A percentile compares a stretch with the other conserved stretches of the same genome.
Conservation (phyloP, 2,797 vertebrate species). For the Mustela erminea region DNA sequence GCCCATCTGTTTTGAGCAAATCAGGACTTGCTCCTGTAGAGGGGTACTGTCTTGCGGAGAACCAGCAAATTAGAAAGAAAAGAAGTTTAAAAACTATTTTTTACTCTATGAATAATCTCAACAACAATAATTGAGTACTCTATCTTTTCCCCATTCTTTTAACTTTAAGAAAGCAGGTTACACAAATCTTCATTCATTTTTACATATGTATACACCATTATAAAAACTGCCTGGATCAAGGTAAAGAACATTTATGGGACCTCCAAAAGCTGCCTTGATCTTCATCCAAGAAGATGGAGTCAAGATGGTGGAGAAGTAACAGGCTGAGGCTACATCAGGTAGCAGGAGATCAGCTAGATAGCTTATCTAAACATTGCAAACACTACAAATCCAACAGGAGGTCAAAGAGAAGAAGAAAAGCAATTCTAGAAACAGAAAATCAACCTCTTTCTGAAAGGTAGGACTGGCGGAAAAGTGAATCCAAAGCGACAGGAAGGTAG, state of each 20-base stretch:
- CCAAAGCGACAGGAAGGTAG: no score
- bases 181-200: background rate
- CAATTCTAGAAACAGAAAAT: no score
- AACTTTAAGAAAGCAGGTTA: background rate
- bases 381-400: no score
- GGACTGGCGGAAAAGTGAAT: no score
- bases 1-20: fast-evolving
- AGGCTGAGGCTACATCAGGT: no score
- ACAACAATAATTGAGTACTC: background rate
- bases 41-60: slow-evolving; percentile 4
- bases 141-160: background rate
- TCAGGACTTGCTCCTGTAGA: background rate
- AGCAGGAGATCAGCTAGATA: no score
- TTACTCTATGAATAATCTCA: background rate
- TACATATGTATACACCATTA: no score
- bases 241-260: background rate
- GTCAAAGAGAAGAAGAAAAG: no score
- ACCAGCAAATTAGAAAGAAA: background rate
- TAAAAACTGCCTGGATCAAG: background rate
- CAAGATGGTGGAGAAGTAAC: no score
- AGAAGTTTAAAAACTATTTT: background rate
- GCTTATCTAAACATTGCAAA: no score
- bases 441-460: no score
- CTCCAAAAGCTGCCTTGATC: background rate
- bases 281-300: background rate